A percentile compares a stretch with the other conserved stretches of the same genome.
Conservation (phyloP, 2,888 invertebrate species). For the Chrysolina oricalcia region DNA sequence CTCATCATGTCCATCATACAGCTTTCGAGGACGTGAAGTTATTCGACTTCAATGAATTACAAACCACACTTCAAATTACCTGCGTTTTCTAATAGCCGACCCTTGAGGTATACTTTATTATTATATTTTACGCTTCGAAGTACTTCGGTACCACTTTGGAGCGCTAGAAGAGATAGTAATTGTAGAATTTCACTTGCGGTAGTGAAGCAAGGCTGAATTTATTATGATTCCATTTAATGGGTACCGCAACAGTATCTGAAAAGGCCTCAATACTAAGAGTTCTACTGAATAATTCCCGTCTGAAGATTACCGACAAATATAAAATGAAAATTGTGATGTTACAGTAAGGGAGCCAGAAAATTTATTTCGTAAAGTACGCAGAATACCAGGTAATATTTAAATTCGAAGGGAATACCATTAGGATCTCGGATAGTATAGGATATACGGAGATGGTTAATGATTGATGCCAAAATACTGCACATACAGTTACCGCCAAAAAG, state of each 20-base stretch:
- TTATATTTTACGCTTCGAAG: constrained; percentile 35
- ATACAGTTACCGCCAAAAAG: too few relatives aligned
- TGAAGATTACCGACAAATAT: neutral
- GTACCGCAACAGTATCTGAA: constrained; percentile 33
- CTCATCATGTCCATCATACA: constrained; percentile 32
- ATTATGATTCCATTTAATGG: constrained; percentile 38
- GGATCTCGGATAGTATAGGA: too few relatives aligned
- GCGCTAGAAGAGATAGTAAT: constrained; percentile 33
- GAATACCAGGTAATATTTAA: too few relatives aligned
- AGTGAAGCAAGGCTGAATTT: constrained; percentile 42
- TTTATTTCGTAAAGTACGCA: too few relatives aligned
- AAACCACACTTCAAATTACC: constrained; percentile 43
- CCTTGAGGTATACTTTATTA: constrained; percentile 46
- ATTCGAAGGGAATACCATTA: too few relatives aligned
- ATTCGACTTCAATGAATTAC: constrained; percentile 43
- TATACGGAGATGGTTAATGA: too few relatives aligned
- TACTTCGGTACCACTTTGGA: constrained; percentile 37
- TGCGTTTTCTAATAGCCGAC: constrained; percentile 44
- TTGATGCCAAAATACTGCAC: too few relatives aligned
- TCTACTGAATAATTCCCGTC: neutral
- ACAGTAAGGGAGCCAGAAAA: too few relatives aligned
- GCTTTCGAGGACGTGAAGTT: constrained; percentile 46
- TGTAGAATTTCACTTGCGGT: constrained; percentile 43
- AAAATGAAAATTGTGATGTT: neutral
- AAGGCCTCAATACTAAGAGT: neutral